Conservation (phyloP, 1,140 invertebrate genomes). For the Heterodera carotae region DNA sequence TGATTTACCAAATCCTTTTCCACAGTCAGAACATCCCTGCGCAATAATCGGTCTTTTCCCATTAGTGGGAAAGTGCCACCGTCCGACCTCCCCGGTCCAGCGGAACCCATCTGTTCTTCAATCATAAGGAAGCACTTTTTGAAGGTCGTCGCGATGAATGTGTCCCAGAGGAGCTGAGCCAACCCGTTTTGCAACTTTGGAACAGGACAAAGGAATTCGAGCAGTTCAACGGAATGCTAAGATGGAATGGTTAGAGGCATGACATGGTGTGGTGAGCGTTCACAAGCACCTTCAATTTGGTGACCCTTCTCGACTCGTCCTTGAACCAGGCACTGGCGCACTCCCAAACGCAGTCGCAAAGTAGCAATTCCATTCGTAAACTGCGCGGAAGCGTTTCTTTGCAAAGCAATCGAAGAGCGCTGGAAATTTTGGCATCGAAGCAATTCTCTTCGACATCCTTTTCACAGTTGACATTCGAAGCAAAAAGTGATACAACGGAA, state of each 20-base stretch:
- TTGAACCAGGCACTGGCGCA: slow-evolving; percentile 50
- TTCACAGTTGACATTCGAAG: neutral
- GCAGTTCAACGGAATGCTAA: slow-evolving; percentile 39
- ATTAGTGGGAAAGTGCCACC: neutral
- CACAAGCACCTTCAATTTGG: slow-evolving; percentile 37
- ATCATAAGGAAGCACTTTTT: slow-evolving; percentile 31
- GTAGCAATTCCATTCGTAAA: slow-evolving; percentile 30
- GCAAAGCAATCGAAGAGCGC: slow-evolving; percentile 10
- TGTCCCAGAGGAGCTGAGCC: slow-evolving; percentile 53
- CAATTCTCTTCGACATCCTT: neutral
- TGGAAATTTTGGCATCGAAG: neutral
- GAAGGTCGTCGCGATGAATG: slow-evolving; percentile 41
- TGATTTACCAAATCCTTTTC: slow-evolving; percentile 35
- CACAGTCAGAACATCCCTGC: slow-evolving; percentile 39
- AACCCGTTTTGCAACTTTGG: slow-evolving; percentile 48
- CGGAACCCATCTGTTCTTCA: slow-evolving; percentile 30
- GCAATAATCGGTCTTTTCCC: slow-evolving; percentile 40
- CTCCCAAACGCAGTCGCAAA: slow-evolving; percentile 51
- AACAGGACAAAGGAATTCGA: slow-evolving; percentile 16
- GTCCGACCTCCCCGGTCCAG: slow-evolving; percentile 4
- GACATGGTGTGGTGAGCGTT: no score
- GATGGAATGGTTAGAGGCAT: neutral
- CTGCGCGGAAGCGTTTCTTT: slow-evolving; percentile 34
- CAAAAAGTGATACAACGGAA: neutral
- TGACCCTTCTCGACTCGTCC: slow-evolving; percentile 44